Conservation (phyloP, 2,888 invertebrate genomes). For the Cylindroiulus punctatus region DNA sequence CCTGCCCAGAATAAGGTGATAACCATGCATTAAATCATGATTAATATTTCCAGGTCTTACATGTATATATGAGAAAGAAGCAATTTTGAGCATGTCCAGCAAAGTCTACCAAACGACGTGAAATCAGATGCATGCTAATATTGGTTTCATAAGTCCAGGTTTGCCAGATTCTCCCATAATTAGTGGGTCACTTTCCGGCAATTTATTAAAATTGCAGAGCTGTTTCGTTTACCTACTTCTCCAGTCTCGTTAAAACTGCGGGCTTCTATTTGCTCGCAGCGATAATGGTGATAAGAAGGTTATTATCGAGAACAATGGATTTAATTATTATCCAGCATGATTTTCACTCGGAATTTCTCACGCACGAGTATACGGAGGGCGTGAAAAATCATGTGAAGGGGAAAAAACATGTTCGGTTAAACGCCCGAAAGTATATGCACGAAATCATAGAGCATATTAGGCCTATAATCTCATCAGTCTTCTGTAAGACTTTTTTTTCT, state of each 20-base stretch:
- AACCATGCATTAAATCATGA: neutral
- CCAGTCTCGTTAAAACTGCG: neutral
- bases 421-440: neutral
- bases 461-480: neutral
- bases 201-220: neutral
- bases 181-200: conserved; percentile 6
- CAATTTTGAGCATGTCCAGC: neutral
- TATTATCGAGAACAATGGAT: conserved; percentile 42
- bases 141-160: neutral
- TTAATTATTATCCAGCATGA: conserved; percentile 9
- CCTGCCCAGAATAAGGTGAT: neutral
- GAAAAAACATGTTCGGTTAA: neutral
- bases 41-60: neutral
- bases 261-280: neutral
- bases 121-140: neutral
- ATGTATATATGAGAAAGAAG: neutral
- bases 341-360: neutral
- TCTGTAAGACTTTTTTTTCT: neutral
- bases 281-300: neutral
- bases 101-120: neutral
- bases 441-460: neutral
- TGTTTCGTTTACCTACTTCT: neutral
- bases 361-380: neutral
- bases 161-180: conserved; percentile 1
- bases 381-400: neutral